Evolutionary conservation across 2,797 vertebrate genomes (phyloP), one percentile per base, ranked within the genome.

Genomic region (Acanthiza pusilla): DNA sequence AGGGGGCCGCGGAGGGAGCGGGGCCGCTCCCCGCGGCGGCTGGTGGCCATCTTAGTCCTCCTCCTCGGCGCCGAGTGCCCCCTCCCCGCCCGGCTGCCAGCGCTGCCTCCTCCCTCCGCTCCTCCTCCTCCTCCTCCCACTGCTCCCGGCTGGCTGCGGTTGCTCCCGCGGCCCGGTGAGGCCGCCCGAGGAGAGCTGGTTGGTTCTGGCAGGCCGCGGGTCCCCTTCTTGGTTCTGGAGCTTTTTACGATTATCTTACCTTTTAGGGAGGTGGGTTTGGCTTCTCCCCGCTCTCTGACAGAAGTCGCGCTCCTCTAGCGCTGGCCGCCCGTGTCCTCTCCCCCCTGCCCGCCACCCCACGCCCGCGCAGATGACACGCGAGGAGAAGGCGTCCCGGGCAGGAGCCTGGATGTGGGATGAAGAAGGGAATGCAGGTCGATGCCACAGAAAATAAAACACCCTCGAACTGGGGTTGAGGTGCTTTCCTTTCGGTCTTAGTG

Each of bases 1-100:
- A 85, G 66, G 85, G 85, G 65, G 43, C 88, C 81, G 88, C 88
- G 26, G 63, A 61, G 89, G 68, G 73, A 92, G 53, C 48, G 80
- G 84, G 53, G 89, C 89, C 85, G 91, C 91, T 96, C 93, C 92
- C 93, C 81, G 74, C n/a, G 74, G 90, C 92, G 11, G 81, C 85
- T 87, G 94, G 94, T 91, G 94, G 95, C 94, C 94, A 96, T 95
- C 92, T 95, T 96, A 96, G 85, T 91, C 91, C 65, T 94, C 85
- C 84, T 89, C 73, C 91, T 70, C 85, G 78, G 74, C 48, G 78
- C 71, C 42, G 72, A 87, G 48, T 88, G 60, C 92, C 92, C 92
- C 94, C 95, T 93, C 95, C 95, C 94, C 83, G 83, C 95, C 58
- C 60, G 94, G 72, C 92, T 91, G 60, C 95, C 88, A 27, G 87